Base-by-base conservation (phyloP, 2,888 invertebrate species). In the Pheosia gnoma region DNA sequence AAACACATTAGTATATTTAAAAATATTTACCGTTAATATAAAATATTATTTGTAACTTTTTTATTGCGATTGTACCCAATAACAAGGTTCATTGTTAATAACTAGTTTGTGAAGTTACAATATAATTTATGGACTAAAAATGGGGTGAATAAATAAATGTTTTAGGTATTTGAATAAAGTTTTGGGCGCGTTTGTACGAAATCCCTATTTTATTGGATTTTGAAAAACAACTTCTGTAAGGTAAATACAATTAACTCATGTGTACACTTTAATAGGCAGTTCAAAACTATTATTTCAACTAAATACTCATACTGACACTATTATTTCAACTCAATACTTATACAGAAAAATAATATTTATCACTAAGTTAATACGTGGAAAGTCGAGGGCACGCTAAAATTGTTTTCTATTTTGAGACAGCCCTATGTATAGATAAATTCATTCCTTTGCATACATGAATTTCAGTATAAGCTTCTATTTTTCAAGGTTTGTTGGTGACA, bases 401-500 rank as follows among this genome's bases (percentile, higher is more conserved):
- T 47, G 47, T 1, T 47, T 6, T n/a, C 47, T 47, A 47, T 47
- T 47, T 51, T 25, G 25, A 13, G 8, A 25, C 25, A 51, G 8
- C 8, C 25, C 8, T 51, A 25, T 25, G 6, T 25, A 51, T 51
- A 25, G 7, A 25, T 25, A 51, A 51, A 4, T 5, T 5, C 8
- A 36, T 59, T 11, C 43, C 45, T 54, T 45, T 36, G 25, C 51
- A 71, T 71, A 66, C 66, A 71, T 68, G 56, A 61, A 25, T 9
- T 52, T 56, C 60, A 51, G 49, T 63, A 53, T 58, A 45, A 65
- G 47, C 53, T 58, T 59, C 62, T 60, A 67, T 67, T 69, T 69
- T 69, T 75, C 63, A 67, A 67, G 65, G 67, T 72, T 67, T 69
- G 73, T 65, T 65, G 69, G 66, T 73, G 72, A 70, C 75, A 73